Evolutionary conservation across 2,888 invertebrate genomes (phyloP).

Genomic region (Polietes domitor): DNA sequence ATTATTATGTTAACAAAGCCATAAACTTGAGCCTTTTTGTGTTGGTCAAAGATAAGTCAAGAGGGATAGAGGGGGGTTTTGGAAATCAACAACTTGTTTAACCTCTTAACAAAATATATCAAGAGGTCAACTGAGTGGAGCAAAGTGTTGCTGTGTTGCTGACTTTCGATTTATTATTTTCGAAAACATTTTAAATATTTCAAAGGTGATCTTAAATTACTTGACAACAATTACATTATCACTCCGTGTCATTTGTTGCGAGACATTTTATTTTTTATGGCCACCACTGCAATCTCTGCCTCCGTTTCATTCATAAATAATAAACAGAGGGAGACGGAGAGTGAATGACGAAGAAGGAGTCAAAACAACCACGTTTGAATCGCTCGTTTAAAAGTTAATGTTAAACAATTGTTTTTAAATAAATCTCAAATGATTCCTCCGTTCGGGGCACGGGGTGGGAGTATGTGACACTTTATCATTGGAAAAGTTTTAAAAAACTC

Average conservation of each 20-base stretch:
- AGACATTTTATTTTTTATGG: constrained; percentile 34
- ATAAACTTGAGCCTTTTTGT: constrained; percentile 50
- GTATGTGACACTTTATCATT: constrained; percentile 60
- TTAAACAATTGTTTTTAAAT: constrained; percentile 62
- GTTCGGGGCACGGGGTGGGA: not conserved
- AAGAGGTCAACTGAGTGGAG: constrained; percentile 41
- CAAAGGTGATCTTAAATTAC: too few species aligned
- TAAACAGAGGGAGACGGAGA: constrained; percentile 19
- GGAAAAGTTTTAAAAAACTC: constrained; percentile 48
- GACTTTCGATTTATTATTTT: constrained; percentile 3
- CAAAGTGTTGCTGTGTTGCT: not conserved
- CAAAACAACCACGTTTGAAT: constrained; percentile 6
- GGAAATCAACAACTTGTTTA: constrained; percentile 58
- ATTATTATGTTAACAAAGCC: constrained; percentile 58
- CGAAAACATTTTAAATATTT: too few species aligned
- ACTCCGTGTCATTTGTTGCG: not conserved
- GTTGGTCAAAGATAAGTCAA: not conserved
- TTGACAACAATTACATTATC: not conserved
- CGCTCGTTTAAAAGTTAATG: constrained; percentile 52
- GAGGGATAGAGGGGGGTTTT: constrained; percentile 13
- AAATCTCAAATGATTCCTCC: constrained; percentile 55
- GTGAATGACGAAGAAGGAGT: not conserved
- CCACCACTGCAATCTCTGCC: constrained; percentile 26
- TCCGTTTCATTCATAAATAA: constrained; percentile 43
- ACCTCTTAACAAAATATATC: constrained; percentile 49